phyloP scores from a whole-genome alignment of 1,140 invertebrate genomes.

The Drosophila suzukii region DNA sequence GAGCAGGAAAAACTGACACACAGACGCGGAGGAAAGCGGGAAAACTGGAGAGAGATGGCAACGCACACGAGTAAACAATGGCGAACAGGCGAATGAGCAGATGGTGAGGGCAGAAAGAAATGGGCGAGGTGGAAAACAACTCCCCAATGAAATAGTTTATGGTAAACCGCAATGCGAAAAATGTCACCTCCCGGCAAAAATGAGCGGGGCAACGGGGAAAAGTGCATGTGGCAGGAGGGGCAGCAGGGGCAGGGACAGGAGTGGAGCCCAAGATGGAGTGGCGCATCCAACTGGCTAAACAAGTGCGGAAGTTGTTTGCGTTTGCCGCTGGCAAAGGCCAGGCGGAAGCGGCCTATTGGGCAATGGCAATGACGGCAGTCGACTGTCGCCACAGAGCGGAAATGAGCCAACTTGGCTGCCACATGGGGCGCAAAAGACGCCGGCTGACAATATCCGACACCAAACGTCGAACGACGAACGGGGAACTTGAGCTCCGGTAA shows the following conservation, averaged over 20 bases:
- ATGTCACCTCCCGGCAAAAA: constrained; percentile 82
- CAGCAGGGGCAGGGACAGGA: background rate
- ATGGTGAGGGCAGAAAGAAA: constrained; percentile 37
- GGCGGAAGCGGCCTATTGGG: constrained; percentile 68
- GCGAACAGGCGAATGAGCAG: constrained; percentile 34
- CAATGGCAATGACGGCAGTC: constrained; percentile 53
- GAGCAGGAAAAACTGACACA: constrained; percentile 13
- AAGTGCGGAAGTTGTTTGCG: constrained; percentile 79
- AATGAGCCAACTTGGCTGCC: constrained; percentile 79
- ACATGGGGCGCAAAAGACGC: constrained; percentile 61
- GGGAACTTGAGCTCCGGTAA: background rate
- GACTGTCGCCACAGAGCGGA: constrained; percentile 73
- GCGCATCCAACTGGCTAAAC: constrained; percentile 56
- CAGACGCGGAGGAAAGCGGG: constrained; percentile 3
- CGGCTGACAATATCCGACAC: constrained; percentile 44
- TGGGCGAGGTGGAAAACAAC: constrained; percentile 48
- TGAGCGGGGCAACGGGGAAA: constrained; percentile 54
- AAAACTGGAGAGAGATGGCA: constrained; percentile 47
- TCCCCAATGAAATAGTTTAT: constrained; percentile 83
- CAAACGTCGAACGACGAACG: background rate
- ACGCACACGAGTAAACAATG: constrained; percentile 77
- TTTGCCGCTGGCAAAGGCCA: constrained; percentile 69
- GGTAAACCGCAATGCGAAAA: constrained; percentile 84
- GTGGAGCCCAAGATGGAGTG: constrained; percentile 18
- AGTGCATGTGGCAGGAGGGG: background rate